Evolutionary conservation across 1,140 invertebrate genomes (phyloP).

Genomic region (Sarcophaga bullata): DNA sequence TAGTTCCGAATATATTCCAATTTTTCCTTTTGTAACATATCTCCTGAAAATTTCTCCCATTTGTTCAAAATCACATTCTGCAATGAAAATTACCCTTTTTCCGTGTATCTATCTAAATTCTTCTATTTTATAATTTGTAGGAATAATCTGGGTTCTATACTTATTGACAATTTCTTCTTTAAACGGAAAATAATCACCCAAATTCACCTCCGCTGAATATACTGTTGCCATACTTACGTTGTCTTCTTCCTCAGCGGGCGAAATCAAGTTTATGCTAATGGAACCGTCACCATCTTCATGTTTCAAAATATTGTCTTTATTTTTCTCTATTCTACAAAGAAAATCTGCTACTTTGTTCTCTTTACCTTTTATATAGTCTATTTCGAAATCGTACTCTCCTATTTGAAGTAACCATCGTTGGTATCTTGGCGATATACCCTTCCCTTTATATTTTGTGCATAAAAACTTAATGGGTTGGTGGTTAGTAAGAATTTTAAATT

Average conservation of each 20-base stretch:
- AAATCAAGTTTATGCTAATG: neutral
- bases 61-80: neutral
- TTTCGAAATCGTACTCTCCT: slow-evolving; percentile 66
- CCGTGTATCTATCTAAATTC: slow-evolving; percentile 12
- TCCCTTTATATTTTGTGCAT: slow-evolving; percentile 59
- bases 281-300: slow-evolving; percentile 46
- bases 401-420: slow-evolving; percentile 66
- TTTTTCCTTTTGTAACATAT: slow-evolving; percentile 9
- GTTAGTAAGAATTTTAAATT: slow-evolving; percentile 65
- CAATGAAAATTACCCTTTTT: slow-evolving; percentile 33
- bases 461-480: slow-evolving; percentile 66
- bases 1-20: slow-evolving; percentile 19
- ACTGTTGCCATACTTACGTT: slow-evolving; percentile 41
- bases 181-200: slow-evolving; percentile 44
- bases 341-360: slow-evolving; percentile 58
- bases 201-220: slow-evolving; percentile 47
- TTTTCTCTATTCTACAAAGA: slow-evolving; percentile 16
- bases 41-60: neutral
- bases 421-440: slow-evolving; percentile 64
- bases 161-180: slow-evolving; percentile 47
- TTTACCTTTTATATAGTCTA: slow-evolving; percentile 64
- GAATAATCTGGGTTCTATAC: slow-evolving; percentile 45
- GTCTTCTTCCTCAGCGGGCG: neutral
- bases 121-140: slow-evolving; percentile 12
- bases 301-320: slow-evolving; percentile 53